phyloP scores from a whole-genome alignment of 2,888 invertebrate species.

The Eupithecia abbreviata region DNA sequence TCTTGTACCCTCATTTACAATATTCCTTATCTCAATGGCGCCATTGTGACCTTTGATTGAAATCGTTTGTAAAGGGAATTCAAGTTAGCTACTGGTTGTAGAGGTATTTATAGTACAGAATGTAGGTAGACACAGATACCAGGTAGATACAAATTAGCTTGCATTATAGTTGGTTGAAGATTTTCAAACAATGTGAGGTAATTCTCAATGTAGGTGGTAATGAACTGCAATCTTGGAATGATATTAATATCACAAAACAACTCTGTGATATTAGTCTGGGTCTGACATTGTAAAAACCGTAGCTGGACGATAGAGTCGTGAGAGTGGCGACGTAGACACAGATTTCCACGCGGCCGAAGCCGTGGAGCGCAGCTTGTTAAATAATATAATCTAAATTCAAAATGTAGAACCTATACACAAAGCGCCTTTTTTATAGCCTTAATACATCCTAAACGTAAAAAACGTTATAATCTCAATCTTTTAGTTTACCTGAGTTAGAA shows the following conservation, averaged over 20 bases:
- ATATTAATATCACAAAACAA: neutral
- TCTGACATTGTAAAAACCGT: neutral
- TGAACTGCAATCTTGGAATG: too few species aligned
- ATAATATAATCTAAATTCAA: too few species aligned
- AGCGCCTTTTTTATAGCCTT: neutral
- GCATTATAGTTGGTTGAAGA: neutral
- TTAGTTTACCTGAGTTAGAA: constrained; percentile 75
- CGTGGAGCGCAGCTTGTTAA: too few species aligned
- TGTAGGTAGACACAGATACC: too few species aligned
- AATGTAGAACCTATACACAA: too few species aligned
- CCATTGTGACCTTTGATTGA: neutral
- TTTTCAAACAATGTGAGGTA: neutral
- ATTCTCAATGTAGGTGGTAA: neutral
- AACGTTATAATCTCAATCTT: neutral
- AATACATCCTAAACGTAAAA: neutral
- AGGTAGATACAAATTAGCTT: neutral
- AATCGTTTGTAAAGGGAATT: neutral
- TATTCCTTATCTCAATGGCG: neutral
- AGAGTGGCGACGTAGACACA: too few species aligned
- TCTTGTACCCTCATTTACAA: neutral
- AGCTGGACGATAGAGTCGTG: too few species aligned
- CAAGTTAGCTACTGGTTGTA: neutral
- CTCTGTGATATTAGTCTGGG: neutral
- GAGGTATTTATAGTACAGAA: neutral
- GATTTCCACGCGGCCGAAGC: too few species aligned